Conservation (phyloP, 1,140 invertebrate species). For the Drosophila mauritiana region DNA sequence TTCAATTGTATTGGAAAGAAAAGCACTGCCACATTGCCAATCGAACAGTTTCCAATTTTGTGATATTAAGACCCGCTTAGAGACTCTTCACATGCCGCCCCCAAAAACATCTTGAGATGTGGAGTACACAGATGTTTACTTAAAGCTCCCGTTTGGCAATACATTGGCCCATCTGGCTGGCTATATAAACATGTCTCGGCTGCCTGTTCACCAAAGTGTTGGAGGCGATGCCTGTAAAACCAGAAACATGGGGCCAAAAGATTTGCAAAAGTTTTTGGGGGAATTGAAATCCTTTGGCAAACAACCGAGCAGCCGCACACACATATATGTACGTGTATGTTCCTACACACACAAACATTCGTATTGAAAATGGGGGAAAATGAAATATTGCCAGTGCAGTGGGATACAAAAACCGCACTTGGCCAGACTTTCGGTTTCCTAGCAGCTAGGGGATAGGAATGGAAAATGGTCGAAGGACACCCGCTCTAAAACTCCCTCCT, state of each 20-base stretch:
- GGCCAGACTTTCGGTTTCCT: slow-evolving; percentile 53
- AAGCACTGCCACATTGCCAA: slow-evolving; percentile 36
- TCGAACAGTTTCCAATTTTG: slow-evolving; percentile 47
- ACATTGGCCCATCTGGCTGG: slow-evolving; percentile 54
- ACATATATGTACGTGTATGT: background rate
- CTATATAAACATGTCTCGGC: slow-evolving; percentile 56
- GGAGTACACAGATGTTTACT: slow-evolving; percentile 54
- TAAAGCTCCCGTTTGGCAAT: slow-evolving; percentile 52
- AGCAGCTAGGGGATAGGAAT: background rate
- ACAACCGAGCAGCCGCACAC: slow-evolving; percentile 35
- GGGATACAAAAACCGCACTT: slow-evolving; percentile 64
- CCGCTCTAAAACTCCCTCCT: no score
- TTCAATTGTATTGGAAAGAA: slow-evolving; percentile 4
- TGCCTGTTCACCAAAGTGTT: slow-evolving; percentile 44
- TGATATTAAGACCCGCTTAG: slow-evolving; percentile 49
- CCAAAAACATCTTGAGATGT: slow-evolving; percentile 14
- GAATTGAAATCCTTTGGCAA: slow-evolving; percentile 74
- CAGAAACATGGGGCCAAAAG: slow-evolving; percentile 74
- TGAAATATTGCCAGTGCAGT: slow-evolving; percentile 53
- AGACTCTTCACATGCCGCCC: slow-evolving; percentile 19
- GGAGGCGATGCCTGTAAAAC: slow-evolving; percentile 50
- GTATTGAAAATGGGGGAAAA: slow-evolving; percentile 22
- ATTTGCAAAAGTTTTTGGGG: slow-evolving; percentile 70
- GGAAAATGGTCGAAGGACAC: background rate
- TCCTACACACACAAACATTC: slow-evolving; percentile 5